Evolutionary conservation across 2,113 vertebrate genomes (phyloP).

Genomic region (Dipodomys ordii): DNA sequence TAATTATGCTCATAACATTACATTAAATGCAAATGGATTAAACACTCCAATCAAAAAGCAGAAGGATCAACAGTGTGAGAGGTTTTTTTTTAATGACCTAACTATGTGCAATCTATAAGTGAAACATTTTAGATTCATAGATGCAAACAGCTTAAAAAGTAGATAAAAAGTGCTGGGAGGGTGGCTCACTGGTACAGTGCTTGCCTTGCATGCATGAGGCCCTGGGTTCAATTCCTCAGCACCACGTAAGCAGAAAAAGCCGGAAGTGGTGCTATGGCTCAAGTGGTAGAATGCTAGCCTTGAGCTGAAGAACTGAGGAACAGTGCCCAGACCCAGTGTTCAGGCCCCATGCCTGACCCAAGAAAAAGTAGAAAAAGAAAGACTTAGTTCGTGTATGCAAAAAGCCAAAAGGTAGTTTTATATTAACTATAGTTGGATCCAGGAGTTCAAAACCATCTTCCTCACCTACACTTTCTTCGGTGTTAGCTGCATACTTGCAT

Average conservation of each 20-base stretch:
- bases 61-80: not conserved
- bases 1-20: not conserved
- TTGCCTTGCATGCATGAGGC: too few species aligned
- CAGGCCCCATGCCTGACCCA: too few species aligned
- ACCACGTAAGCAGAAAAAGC: too few species aligned
- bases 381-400: not conserved
- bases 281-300: too few species aligned
- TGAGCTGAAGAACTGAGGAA: too few species aligned
- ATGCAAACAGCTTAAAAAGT: not conserved
- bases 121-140: conserved; percentile 31
- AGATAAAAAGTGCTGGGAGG: not conserved
- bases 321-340: too few species aligned
- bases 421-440: not conserved
- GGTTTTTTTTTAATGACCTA: not conserved
- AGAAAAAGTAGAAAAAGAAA: not conserved
- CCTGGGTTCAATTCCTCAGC: too few species aligned
- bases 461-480: not conserved
- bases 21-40: too few species aligned
- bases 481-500: not conserved
- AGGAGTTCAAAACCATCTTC: not conserved
- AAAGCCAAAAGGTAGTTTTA: not conserved
- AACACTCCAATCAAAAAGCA: too few species aligned
- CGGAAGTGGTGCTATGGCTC: too few species aligned
- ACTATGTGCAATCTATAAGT: not conserved
- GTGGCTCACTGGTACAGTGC: too few species aligned